Evolutionary conservation across 92 coral and sea anemone genomes (phyloP), one percentile per base, ranked within the genome.

Genomic region (Chrysogorgia sp.): DNA sequence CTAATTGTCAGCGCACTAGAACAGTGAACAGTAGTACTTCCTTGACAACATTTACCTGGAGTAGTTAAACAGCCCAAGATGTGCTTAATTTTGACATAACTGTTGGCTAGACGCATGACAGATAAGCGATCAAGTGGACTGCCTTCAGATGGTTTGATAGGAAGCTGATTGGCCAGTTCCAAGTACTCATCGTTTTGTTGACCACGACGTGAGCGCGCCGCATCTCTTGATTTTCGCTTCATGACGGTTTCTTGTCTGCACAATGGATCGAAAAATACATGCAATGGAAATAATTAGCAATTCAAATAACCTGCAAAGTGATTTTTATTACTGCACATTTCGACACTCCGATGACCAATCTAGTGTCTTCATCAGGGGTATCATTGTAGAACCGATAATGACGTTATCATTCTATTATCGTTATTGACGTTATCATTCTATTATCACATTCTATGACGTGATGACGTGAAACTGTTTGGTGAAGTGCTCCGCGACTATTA

Each of bases 151-250:
- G 76, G 79, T 26, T 92, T 93, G 17, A 96, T 81, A 7, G 99
- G 99, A 6, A 96, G 92, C 75, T 96, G 97, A 81, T 82, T 89
- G 49, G 99, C 93, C n/a, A 96, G 89, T 63, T 96, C 97, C 49
- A 80, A 83, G 75, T 85, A 96, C 72, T 92, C 99, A 23, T 96
- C 99, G 83, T 96, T 96, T 55, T 96, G 99, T 30, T 96, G 99
- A 33, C 99, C 99, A 67, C 99, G 81, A 24, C 99, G 88, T 35
- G 97, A 92, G 33, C 99, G 74, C 2, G 99, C 99, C 0, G 99
- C 99, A 81, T 96, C 99, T 55, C 97, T 76, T 19, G 99, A 96
- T 63, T 90, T 90, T 67, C 89, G 85, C 81, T 96, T 96, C 75
- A 87, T 86, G 65, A 92, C 91, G 15, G n/a, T n/a, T 58, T 71